These are phyloP conservation scores for Amblyopsis hoosieri DNA, from an alignment of 2,797 vertebrate species.

Conservation along the genomic window DNA sequence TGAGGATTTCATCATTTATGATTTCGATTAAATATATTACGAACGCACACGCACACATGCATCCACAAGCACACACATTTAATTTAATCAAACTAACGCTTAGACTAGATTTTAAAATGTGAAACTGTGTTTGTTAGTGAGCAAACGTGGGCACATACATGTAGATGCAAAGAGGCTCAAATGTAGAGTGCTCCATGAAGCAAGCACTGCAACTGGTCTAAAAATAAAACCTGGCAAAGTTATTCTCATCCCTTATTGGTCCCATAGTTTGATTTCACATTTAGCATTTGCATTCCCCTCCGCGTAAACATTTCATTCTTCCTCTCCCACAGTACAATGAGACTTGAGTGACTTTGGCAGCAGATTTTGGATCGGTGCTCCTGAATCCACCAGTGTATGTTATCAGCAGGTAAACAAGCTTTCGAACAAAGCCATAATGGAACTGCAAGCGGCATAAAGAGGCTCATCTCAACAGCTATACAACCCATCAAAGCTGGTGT, in stretches of 20 bases:
- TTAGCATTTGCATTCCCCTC: slow-evolving; percentile 83
- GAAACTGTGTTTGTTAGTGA: slow-evolving; percentile 50
- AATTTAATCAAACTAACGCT: slow-evolving; percentile 18
- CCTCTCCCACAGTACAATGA: slow-evolving; percentile 83
- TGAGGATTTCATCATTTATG: slow-evolving; percentile 2
- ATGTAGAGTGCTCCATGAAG: slow-evolving; percentile 70
- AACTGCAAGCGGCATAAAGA: slow-evolving; percentile 83
- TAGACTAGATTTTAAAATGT: slow-evolving; percentile 40
- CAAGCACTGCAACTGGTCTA: slow-evolving; percentile 78
- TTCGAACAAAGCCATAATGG: slow-evolving; percentile 88
- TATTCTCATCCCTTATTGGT: slow-evolving; percentile 83
- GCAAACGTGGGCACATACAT: slow-evolving; percentile 63
- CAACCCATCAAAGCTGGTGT: slow-evolving; percentile 83
- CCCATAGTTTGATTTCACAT: slow-evolving; percentile 87
- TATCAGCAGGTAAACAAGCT: slow-evolving; percentile 91
- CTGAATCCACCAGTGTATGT: slow-evolving; percentile 88
- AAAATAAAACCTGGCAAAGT: slow-evolving; percentile 87
- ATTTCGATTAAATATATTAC: slow-evolving; percentile 6
- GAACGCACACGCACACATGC: no score
- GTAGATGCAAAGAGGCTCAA: slow-evolving; percentile 73
- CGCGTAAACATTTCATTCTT: slow-evolving; percentile 86
- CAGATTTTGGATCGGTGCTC: slow-evolving; percentile 85
- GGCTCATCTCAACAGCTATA: slow-evolving; percentile 86
- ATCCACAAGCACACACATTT: no score
- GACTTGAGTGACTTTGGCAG: slow-evolving; percentile 88